A percentile compares a stretch with the other conserved stretches of the same genome.
Conservation (phyloP, 2,113 vertebrate species). For the Odocoileus virginianus region DNA sequence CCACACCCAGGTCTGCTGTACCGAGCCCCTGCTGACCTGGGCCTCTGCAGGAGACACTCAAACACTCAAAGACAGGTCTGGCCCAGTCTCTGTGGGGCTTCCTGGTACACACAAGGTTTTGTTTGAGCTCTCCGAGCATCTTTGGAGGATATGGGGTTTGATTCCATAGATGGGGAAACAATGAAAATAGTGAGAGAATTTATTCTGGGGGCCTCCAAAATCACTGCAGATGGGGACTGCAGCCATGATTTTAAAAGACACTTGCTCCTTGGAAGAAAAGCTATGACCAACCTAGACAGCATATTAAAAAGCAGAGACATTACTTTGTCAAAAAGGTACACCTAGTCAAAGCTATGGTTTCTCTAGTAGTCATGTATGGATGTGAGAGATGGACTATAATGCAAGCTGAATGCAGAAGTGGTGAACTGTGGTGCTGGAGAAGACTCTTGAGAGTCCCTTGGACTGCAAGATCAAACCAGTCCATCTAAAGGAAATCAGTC, state of each 20-base stretch:
- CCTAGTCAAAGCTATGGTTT: neutral
- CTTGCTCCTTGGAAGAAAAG: neutral
- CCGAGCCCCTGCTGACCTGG: neutral
- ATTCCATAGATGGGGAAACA: neutral
- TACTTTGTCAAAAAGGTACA: neutral
- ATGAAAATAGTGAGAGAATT: neutral
- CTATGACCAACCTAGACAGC: neutral
- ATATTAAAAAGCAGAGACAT: neutral
- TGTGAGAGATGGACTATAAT: neutral
- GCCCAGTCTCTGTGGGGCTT: neutral
- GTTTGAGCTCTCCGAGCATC: neutral
- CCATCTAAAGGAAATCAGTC: neutral
- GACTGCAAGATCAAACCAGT: neutral
- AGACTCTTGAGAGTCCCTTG: neutral
- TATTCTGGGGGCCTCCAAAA: neutral
- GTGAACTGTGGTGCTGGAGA: neutral
- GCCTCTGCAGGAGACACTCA: neutral
- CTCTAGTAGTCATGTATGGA: neutral
- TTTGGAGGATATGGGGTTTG: neutral
- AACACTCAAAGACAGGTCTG: neutral
- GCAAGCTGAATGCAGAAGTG: neutral
- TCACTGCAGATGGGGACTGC: neutral
- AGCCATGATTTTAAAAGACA: neutral
- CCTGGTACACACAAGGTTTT: neutral
- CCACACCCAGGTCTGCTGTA: neutral